A percentile compares a stretch with the other conserved stretches of the same genome.
Evolutionary conservation across 2,797 vertebrate species (phyloP).

Genomic region (Anomalospiza imberbis): DNA sequence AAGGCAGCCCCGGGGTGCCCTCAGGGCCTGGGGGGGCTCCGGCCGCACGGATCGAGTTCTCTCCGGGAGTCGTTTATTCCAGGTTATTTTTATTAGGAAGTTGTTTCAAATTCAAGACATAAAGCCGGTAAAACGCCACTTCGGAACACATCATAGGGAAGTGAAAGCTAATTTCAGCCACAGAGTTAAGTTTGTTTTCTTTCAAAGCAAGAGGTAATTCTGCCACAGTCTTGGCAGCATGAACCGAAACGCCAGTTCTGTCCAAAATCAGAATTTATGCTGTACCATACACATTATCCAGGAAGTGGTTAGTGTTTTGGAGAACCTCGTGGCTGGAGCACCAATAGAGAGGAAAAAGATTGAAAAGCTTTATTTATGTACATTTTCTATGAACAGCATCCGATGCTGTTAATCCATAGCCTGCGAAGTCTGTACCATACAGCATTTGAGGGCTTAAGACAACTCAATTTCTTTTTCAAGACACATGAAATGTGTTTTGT

Average conservation of each 20-base stretch:
- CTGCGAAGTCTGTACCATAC: background rate
- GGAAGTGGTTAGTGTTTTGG: background rate
- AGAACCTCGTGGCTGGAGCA: background rate
- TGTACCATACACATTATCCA: background rate
- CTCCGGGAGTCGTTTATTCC: background rate
- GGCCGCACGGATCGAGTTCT: background rate
- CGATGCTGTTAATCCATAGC: background rate
- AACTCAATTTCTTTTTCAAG: background rate
- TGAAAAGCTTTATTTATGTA: slow-evolving; percentile 1
- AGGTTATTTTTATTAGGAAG: slow-evolving; percentile 63
- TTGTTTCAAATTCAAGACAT: slow-evolving; percentile 7
- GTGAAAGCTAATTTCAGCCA: background rate
- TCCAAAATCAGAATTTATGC: background rate
- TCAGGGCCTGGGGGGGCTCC: fast-evolving
- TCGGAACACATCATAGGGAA: background rate
- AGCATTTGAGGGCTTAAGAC: background rate
- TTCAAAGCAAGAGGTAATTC: background rate
- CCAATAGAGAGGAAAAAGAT: slow-evolving; percentile 6
- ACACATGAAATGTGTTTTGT: background rate
- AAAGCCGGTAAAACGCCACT: background rate
- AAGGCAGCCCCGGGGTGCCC: background rate
- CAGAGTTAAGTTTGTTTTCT: background rate
- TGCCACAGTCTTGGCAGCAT: background rate
- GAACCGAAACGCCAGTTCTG: background rate
- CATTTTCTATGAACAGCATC: background rate